Evolutionary conservation across 2,113 vertebrate species (phyloP), one percentile per base, ranked within the genome.

Genomic region (Burhinus oedicnemus): DNA sequence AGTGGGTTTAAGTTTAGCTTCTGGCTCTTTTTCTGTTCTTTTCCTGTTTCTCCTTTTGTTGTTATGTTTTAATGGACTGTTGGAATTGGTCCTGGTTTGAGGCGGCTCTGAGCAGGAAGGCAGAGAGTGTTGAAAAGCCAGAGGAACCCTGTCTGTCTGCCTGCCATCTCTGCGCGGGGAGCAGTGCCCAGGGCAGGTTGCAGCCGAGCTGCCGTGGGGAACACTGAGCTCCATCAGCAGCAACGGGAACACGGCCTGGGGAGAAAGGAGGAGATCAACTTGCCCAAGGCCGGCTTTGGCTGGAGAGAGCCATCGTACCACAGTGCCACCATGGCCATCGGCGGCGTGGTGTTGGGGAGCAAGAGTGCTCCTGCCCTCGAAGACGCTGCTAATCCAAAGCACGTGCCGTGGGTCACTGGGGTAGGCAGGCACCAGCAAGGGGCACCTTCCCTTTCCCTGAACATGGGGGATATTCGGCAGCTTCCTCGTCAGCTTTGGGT

Each of bases 1-100:
- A 60, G 76, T 14, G 51, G 66, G 34, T 81, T 89, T 90, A 87
- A 89, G 71, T 89, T 93, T 81, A 87, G 90, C 89, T 94, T 62
- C 71, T 96, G 89, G 61, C 81, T 44, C 36, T 68, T 80, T 85
- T 78, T 78, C 60, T 78, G 6, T 68, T 74, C 61, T 81, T 82
- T 89, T 80, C 75, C 51, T 68, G 60, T 83, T 94, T 94, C 85
- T 29, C 27, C 25, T 61, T 79, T 45, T 84, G 81, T 69, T 8
- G 4, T 52, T 15, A 11, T 51, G 30, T 82, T 89, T 92, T 94
- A 44, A 82, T 80, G 51, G 62, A 68, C 71, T 70, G 55, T 64
- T 95, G 94, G 95, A 83, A 42, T 13, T 0, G 0, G 30, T 91
- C 82, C 92, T 91, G 86, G 54, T 76, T 60, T 66, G 84, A 85